Conservation (phyloP, 2,797 vertebrate genomes). For the Notamacropus eugenii region DNA sequence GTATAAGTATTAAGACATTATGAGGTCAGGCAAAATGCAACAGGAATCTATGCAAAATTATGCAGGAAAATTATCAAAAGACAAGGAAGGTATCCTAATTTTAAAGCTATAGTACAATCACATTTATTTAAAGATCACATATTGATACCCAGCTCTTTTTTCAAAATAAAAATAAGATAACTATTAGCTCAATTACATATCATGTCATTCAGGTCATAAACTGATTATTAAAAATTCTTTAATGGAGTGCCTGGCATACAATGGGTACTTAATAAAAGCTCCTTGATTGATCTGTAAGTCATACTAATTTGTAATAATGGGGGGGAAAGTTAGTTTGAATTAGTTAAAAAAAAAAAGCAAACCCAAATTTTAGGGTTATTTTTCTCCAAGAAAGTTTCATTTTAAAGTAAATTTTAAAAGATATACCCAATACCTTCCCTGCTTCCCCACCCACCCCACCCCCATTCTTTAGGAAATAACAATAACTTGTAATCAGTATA, state of each 20-base stretch:
- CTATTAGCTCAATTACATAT: conserved; percentile 30
- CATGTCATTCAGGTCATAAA: not conserved
- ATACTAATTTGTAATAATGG: conserved; percentile 39
- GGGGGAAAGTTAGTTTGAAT: conserved; percentile 41
- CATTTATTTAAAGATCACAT: conserved; percentile 18
- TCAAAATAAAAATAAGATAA: conserved; percentile 64
- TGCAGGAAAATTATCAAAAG: conserved; percentile 40
- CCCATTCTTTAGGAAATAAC: conserved; percentile 10
- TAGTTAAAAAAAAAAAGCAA: conserved; percentile 32
- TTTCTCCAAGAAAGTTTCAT: conserved; percentile 51
- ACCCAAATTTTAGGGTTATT: conserved; percentile 44
- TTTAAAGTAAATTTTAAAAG: not conserved
- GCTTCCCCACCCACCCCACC: not conserved
- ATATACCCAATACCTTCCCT: not conserved
- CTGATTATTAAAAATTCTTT: conserved; percentile 29
- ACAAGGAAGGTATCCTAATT: conserved; percentile 25
- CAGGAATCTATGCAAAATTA: conserved; percentile 44
- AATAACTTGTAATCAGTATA: conserved; percentile 45
- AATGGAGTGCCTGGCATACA: not conserved
- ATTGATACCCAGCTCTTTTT: conserved; percentile 43
- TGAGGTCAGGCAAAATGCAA: conserved; percentile 38
- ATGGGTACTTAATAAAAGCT: not conserved
- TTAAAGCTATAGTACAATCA: conserved; percentile 33
- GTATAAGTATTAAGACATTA: conserved; percentile 18
- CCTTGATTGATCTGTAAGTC: not conserved